Evolutionary conservation across 2,113 vertebrate genomes (phyloP).

Genomic region (Oncorhynchus keta): DNA sequence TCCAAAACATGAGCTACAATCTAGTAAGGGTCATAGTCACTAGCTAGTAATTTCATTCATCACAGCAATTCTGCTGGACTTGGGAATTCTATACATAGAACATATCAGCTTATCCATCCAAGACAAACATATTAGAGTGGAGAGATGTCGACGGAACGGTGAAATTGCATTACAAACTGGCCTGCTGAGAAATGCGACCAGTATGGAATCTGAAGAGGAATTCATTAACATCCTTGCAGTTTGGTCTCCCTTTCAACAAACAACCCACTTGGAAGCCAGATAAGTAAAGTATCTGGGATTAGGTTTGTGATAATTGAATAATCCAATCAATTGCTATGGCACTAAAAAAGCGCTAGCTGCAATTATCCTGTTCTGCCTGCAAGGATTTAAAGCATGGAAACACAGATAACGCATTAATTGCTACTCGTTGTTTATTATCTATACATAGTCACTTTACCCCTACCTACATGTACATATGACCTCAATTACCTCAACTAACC

Average conservation of each 20-base stretch:
- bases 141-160: not conserved
- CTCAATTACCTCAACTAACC: no score
- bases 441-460: no score
- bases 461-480: no score
- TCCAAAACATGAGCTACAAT: no score
- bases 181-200: not conserved
- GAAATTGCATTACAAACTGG: not conserved
- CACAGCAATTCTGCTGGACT: not conserved
- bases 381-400: slow-evolving; percentile 47
- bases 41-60: not conserved
- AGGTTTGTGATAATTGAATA: slow-evolving; percentile 43
- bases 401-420: slow-evolving; percentile 39
- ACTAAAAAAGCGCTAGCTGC: slow-evolving; percentile 20
- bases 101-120: not conserved
- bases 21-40: not conserved
- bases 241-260: not conserved
- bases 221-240: not conserved
- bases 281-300: slow-evolving; percentile 20
- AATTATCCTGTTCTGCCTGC: slow-evolving; percentile 53
- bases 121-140: not conserved
- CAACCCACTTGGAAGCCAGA: not conserved
- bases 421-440: no score
- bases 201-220: not conserved
- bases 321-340: slow-evolving; percentile 40
- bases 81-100: not conserved